phyloP scores from a whole-genome alignment of 1,140 invertebrate genomes.

The Triops longicaudatus region DNA sequence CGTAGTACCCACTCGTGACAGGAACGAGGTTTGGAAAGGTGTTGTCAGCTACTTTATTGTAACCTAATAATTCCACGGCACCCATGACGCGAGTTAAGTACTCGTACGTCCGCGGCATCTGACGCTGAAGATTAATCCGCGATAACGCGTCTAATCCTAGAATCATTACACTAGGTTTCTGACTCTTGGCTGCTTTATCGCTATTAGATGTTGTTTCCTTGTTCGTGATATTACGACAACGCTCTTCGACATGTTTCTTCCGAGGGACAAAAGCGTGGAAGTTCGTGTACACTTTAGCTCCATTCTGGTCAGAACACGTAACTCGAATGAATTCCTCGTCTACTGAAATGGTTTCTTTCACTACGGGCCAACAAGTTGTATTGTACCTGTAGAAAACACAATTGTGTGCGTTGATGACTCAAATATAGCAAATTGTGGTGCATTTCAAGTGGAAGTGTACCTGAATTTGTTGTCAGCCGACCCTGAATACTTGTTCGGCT shows the following conservation, averaged over 20 bases:
- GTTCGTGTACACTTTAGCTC: not conserved
- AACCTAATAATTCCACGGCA: constrained; percentile 62
- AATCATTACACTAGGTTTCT: constrained; percentile 55
- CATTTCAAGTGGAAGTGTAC: not conserved
- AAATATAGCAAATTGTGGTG: not conserved
- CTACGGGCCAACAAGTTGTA: not conserved
- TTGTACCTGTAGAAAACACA: not conserved
- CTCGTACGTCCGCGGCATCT: constrained; percentile 61
- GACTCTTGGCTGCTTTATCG: not conserved
- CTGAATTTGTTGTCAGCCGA: not conserved
- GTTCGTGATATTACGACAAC: not conserved
- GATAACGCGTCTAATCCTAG: constrained; percentile 82
- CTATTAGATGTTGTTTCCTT: not conserved
- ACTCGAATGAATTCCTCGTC: not conserved
- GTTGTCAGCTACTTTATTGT: constrained; percentile 74
- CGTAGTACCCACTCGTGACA: constrained; percentile 55
- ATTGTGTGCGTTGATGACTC: not conserved
- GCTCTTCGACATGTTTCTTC: not conserved
- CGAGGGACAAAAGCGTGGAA: not conserved
- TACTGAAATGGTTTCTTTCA: not conserved
- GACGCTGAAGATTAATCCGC: constrained; percentile 69
- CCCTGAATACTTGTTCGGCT: not conserved
- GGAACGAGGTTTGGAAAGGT: constrained; percentile 73
- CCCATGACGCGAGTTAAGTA: constrained; percentile 48
- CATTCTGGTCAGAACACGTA: not conserved